Percentiles rank a stretch among this genome's conserved stretches.
Evolutionary conservation across 2,113 vertebrate species (phyloP).

Genomic region (Odocoileus virginianus): DNA sequence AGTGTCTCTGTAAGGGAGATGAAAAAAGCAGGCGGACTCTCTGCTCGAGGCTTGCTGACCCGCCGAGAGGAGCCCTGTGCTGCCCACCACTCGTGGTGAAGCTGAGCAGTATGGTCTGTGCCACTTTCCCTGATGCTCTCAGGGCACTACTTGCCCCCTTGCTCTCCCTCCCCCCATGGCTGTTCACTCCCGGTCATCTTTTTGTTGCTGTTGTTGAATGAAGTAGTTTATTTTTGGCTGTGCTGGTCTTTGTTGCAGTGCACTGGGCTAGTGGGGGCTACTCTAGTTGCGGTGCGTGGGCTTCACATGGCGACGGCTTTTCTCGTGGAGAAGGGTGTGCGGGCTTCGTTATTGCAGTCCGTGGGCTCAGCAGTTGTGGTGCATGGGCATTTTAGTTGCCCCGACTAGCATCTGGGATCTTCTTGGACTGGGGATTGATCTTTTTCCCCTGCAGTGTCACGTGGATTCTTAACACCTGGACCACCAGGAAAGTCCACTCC

Average conservation of each 20-base stretch:
- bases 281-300: not conserved
- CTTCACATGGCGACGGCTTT: not conserved
- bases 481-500: not conserved
- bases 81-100: accelerated
- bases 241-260: not conserved
- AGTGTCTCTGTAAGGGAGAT: not conserved
- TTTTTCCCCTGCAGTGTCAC: not conserved
- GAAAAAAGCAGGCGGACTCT: not conserved
- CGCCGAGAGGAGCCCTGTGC: accelerated
- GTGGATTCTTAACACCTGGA: not conserved
- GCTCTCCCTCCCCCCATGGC: not conserved
- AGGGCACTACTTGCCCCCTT: not conserved
- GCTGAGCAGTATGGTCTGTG: not conserved
- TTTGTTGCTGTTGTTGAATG: not conserved
- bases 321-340: not conserved
- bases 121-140: not conserved
- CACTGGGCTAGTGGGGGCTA: not conserved
- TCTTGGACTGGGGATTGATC: not conserved
- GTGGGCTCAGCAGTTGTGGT: not conserved
- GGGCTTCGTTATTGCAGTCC: not conserved
- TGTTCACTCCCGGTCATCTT: not conserved
- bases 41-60: not conserved
- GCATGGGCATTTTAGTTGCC: not conserved
- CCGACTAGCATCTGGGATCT: not conserved
- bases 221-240: not conserved